Evolutionary conservation across 2,113 vertebrate genomes (phyloP).

Genomic region (Daubentonia madagascariensis): DNA sequence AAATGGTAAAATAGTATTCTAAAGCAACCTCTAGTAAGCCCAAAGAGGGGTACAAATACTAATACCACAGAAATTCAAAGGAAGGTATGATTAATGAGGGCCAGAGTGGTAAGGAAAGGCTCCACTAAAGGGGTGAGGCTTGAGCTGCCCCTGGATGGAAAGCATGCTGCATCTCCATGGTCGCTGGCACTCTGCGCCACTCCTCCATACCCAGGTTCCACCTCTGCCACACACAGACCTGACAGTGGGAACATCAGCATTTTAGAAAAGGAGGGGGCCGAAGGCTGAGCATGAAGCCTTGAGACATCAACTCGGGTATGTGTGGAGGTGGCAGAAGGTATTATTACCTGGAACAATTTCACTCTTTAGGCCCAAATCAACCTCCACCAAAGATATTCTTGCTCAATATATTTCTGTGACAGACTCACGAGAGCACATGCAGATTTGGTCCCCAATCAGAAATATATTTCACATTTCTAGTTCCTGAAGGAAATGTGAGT

Average conservation of each 20-base stretch:
- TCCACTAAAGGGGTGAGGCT: not conserved
- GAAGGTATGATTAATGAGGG: not conserved
- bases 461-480: not conserved
- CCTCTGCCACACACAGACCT: not conserved
- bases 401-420: not conserved
- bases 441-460: not conserved
- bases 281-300: not conserved
- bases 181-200: not conserved
- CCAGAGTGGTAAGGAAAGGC: not conserved
- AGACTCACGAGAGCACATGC: not conserved
- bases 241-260: not conserved
- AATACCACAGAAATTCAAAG: not conserved
- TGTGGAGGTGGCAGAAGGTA: not conserved
- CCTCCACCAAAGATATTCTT: not conserved
- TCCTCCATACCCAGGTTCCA: not conserved
- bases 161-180: not conserved
- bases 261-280: not conserved
- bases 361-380: not conserved
- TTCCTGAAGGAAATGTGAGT: not conserved
- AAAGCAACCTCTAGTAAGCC: not conserved
- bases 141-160: not conserved
- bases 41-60: not conserved
- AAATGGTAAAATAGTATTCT: not conserved
- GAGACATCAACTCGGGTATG: not conserved
- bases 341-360: not conserved